Conservation (phyloP, 2,113 vertebrate genomes). For the Nothoprocta perdicaria region DNA sequence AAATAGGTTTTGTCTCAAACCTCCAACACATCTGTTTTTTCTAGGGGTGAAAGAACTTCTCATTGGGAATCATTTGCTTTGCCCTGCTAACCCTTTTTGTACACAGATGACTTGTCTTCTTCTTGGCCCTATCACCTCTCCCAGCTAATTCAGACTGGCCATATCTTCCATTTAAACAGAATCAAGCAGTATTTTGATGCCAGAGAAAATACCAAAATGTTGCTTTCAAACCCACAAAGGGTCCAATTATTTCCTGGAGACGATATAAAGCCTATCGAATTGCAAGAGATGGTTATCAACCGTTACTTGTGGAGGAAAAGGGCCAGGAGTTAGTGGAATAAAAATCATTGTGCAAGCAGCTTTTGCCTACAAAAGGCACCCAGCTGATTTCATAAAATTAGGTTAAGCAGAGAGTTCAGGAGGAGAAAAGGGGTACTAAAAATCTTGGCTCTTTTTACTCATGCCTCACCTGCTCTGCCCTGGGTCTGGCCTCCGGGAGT, state of each 20-base stretch:
- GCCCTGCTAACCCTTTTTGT: neutral
- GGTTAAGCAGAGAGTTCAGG: neutral
- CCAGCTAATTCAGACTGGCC: neutral
- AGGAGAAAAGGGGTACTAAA: neutral
- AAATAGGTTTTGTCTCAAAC: neutral
- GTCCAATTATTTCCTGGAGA: conserved; percentile 61
- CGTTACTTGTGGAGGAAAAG: conserved; percentile 36
- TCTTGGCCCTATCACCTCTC: neutral
- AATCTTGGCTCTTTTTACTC: neutral
- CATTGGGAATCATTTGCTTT: neutral
- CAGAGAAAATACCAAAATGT: conserved; percentile 55
- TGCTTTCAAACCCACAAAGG: conserved; percentile 54
- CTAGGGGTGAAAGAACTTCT: neutral
- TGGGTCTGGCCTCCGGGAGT: neutral
- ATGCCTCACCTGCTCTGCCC: neutral
- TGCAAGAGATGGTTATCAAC: conserved; percentile 57
- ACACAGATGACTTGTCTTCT: neutral
- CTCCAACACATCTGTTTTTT: neutral
- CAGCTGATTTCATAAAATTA: neutral
- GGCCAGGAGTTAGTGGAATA: conserved; percentile 31
- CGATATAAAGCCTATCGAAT: conserved; percentile 62
- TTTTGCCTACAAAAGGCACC: conserved; percentile 31
- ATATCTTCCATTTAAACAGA: conserved; percentile 50
- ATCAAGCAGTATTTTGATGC: conserved; percentile 39
- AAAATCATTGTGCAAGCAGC: conserved; percentile 22